phyloP scores from a whole-genome alignment of 2,113 vertebrate species.

The Crotophaga sulcirostris region DNA sequence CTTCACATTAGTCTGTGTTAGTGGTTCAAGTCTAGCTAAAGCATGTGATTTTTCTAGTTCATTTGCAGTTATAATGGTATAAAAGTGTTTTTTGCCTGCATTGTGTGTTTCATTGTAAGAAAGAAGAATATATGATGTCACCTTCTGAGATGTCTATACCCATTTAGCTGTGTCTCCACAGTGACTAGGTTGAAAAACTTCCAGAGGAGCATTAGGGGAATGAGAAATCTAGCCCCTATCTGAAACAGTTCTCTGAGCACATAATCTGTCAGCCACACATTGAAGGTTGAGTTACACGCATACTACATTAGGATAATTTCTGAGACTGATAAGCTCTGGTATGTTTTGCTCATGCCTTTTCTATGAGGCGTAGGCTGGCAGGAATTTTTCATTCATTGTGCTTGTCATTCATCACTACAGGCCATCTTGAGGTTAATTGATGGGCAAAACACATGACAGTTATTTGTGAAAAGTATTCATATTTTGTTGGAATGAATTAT shows the following conservation, averaged over 20 bases:
- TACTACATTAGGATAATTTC: background rate
- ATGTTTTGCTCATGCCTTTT: background rate
- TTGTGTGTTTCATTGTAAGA: background rate
- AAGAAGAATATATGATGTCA: background rate
- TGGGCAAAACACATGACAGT: accelerated
- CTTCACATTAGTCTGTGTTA: background rate
- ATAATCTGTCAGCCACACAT: background rate
- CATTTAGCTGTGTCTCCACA: background rate
- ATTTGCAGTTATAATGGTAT: background rate
- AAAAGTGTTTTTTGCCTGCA: background rate
- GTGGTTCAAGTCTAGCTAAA: background rate
- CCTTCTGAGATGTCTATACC: background rate
- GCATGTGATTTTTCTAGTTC: background rate
- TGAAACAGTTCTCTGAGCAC: background rate
- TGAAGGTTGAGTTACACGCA: background rate
- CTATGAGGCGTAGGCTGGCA: background rate
- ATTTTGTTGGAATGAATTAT: background rate
- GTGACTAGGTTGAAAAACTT: background rate
- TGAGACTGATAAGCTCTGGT: background rate
- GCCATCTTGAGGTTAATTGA: background rate
- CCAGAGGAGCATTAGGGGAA: background rate
- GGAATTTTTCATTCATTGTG: background rate
- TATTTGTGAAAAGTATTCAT: background rate
- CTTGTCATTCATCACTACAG: background rate
- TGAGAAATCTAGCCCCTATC: background rate